These are phyloP conservation scores for Trinorchestia longiramus DNA, from an alignment of 1,140 invertebrate species.

Conservation along the genomic window DNA sequence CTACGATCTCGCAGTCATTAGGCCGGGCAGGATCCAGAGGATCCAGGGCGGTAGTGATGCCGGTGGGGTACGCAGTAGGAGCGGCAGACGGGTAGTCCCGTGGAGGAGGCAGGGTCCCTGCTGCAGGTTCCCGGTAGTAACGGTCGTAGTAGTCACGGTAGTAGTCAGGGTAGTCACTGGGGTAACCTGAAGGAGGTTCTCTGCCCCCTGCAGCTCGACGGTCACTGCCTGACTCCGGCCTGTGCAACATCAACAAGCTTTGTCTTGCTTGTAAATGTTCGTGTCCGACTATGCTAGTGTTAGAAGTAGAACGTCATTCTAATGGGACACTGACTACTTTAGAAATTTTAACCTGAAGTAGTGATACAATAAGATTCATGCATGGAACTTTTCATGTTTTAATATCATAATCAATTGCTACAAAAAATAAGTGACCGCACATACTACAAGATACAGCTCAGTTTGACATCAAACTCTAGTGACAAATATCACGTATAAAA, in stretches of 20 bases:
- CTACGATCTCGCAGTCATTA: constrained; percentile 24
- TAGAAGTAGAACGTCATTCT: too few species aligned
- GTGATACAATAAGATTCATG: too few species aligned
- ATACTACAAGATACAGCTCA: too few species aligned
- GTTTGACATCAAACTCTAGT: too few species aligned
- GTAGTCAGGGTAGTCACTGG: constrained; percentile 37
- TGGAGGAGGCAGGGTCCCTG: not conserved
- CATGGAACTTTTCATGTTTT: too few species aligned
- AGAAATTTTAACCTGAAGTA: too few species aligned
- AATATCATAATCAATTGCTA: too few species aligned
- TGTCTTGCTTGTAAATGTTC: too few species aligned
- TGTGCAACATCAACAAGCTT: not conserved
- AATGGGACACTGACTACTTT: too few species aligned
- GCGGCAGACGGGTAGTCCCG: not conserved
- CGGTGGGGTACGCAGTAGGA: not conserved
- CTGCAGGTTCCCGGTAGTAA: constrained; percentile 1
- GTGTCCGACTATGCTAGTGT: too few species aligned
- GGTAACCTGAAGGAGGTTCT: not conserved
- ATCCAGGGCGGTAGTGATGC: not conserved
- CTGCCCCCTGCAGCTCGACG: not conserved
- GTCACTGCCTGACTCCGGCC: not conserved
- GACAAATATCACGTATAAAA: too few species aligned
- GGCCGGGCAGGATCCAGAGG: not conserved
- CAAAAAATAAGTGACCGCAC: too few species aligned
- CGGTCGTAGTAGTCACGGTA: constrained; percentile 29